Evolutionary conservation across 2,113 vertebrate species (phyloP), one percentile per base, ranked within the genome.

Genomic region (Gymnobelideus leadbeateri): DNA sequence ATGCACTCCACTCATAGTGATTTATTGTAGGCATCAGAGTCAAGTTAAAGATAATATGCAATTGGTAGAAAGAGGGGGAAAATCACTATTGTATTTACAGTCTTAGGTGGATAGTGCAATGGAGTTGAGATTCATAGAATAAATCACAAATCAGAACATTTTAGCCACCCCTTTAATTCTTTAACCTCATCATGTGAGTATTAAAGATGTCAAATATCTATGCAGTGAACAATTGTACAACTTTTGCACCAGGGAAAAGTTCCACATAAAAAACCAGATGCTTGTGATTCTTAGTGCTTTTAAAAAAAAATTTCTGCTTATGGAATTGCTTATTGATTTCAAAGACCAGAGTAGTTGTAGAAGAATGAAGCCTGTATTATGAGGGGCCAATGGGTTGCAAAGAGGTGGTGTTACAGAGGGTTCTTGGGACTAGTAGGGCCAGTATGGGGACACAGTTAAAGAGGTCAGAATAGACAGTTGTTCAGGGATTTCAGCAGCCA

Each of bases 31-130:
- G 50, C n/a, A 12, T 14, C 25, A 19, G 0, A 47, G 84, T 93
- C 23, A 28, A 94, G 95, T 46, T 89, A 57, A 93, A 96, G 89
- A 92, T 0, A 91, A 90, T n/a, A n/a, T n/a, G 89, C 21, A 54
- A 89, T 57, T 89, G 95, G 0, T 19, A 19, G 0, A 0, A 12
- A 0, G 19, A 10, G 28, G 12, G 12, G 2, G 94, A 49, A 31
- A 68, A 51, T 1, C 0, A 43, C 0, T n/a, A 0, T 3, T 93
- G 19, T 92, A 90, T 89, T 96, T 52, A 23, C 1, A 28, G 37
- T 49, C 51, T 4, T 31, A 7, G 14, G 49, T 24, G 46, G 1
- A 31, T 25, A 10, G n/a, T 0, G 2, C 19, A 1, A 49, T n/a
- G 57, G 53, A 12, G 19, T 47, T 91, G 31, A 51, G 8, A 51